These are phyloP conservation scores for Podarcis muralis DNA, from an alignment of 2,113 vertebrate species.

Conservation along the genomic window DNA sequence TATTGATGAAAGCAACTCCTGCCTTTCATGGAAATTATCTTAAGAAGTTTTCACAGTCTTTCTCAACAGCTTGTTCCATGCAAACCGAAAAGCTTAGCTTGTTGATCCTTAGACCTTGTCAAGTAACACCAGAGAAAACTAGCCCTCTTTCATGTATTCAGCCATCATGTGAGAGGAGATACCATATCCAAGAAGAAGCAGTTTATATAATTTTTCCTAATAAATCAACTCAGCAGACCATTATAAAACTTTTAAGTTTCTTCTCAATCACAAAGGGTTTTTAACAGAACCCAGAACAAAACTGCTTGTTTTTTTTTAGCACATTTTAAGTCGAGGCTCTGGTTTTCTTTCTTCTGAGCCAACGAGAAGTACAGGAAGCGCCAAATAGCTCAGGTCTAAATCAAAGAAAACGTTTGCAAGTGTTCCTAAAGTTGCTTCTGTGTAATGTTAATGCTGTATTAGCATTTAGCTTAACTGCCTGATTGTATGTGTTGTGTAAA, in stretches of 20 bases:
- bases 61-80: neutral
- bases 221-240: neutral
- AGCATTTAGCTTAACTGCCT: slow-evolving; percentile 73
- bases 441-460: slow-evolving; percentile 62
- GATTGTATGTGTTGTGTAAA: slow-evolving; percentile 66
- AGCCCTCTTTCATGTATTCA: no score
- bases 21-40: neutral
- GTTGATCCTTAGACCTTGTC: neutral
- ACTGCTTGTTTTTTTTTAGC: neutral
- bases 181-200: no score
- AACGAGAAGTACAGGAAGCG: neutral
- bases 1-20: neutral
- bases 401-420: neutral
- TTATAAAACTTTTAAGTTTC: neutral
- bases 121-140: neutral
- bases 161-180: no score
- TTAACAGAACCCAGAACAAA: neutral
- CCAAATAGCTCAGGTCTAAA: neutral
- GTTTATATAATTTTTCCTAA: no score
- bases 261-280: neutral
- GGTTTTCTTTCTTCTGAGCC: neutral
- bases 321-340: slow-evolving; percentile 4
- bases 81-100: neutral
- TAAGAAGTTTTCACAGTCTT: neutral
- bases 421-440: slow-evolving; percentile 1